A percentile compares a stretch with the other conserved stretches of the same genome.
These are phyloP conservation scores for Sebastes trivittatus DNA, from an alignment of 2,797 vertebrate genomes.

Conservation along the genomic window DNA sequence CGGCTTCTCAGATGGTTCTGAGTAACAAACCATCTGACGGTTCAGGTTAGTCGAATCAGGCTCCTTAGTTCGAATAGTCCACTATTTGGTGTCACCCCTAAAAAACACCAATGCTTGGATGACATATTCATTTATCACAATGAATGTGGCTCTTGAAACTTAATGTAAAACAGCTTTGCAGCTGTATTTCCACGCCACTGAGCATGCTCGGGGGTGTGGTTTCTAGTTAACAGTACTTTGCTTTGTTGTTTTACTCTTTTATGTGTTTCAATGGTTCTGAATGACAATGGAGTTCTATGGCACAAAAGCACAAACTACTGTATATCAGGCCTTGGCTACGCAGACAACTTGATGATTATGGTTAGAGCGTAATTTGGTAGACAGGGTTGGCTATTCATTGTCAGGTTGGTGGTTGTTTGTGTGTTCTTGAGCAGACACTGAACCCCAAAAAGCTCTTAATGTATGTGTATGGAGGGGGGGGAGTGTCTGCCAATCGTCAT, in stretches of 20 bases:
- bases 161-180: no score
- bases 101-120: no score
- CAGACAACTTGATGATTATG: constrained; percentile 2
- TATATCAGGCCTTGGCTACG: background rate
- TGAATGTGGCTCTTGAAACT: no score
- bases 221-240: background rate
- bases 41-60: no score
- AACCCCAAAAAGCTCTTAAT: constrained; percentile 4
- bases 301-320: constrained; percentile 19
- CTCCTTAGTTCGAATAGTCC: no score
- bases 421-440: background rate
- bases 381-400: constrained; percentile 5
- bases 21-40: no score
- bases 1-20: no score
- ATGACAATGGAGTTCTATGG: background rate
- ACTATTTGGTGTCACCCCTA: no score
- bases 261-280: constrained; percentile 8
- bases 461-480: background rate
- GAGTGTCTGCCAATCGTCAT: background rate
- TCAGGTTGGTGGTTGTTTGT: background rate
- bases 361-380: constrained; percentile 7
- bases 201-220: background rate
- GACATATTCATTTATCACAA: no score
- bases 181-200: background rate
- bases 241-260: background rate